Base-by-base conservation (phyloP, 2,888 invertebrate genomes). In the Dicroscelio sp. region DNA sequence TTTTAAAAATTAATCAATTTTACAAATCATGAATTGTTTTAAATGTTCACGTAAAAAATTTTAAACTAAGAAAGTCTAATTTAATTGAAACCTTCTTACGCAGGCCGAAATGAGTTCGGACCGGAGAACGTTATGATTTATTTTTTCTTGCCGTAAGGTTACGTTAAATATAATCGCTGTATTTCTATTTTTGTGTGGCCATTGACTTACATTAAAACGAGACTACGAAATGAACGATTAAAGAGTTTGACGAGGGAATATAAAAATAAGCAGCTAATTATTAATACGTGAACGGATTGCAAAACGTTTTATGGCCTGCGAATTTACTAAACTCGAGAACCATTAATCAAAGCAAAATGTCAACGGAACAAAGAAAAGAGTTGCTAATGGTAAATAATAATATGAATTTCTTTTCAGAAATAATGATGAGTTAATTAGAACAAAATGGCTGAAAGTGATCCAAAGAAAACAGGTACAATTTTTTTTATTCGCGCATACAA, bases 391-490 rank as follows among this genome's bases (percentile, higher is more conserved):
- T 25, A 23, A 58, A 58, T 23, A 5, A 23, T 3, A 25, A 4
- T 25, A 60, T 30, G 30, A 31, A 58, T 76, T 80, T 88, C 17
- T 88, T 92, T 90, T 76, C 86, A 92, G 90, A 89, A n/a, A n/a
- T n/a, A 80, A 92, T 86, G 86, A 90, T 85, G 84, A 86, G 76
- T 76, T 75, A 80, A 86, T n/a, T 48, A 71, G 82, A 80, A 71
- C 85, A 88, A 76, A 80, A 90, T 93, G 90, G 91, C 86, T 75
- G 79, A 85, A 60, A 69, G 95, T 48, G 86, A 87, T 52, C 84
- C 90, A 30, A 86, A 90, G 90, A 96, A 96, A 94, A 94, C 95
- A 95, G 96, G 96, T n/a, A n/a, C n/a, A n/a, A n/a, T n/a, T n/a
- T n/a, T n/a, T n/a, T n/a, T n/a, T n/a, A n/a, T n/a, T n/a, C n/a